These are phyloP conservation scores for Elymnias hypermnestra DNA, from an alignment of 1,140 invertebrate genomes.

Conservation along the genomic window DNA sequence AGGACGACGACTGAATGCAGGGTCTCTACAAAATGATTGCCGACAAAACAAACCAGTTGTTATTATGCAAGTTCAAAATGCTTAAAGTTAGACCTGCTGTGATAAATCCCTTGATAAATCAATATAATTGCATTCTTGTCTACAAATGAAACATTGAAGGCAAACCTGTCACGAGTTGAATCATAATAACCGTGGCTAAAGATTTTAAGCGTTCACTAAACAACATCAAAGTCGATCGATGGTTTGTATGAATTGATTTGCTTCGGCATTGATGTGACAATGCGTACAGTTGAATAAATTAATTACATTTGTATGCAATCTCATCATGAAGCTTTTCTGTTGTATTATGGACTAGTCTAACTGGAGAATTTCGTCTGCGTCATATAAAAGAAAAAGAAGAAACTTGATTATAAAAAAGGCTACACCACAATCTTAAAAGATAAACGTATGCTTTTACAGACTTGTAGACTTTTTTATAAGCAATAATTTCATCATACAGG, in stretches of 20 bases:
- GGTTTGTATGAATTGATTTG: slow-evolving; percentile 4
- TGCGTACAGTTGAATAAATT: not conserved
- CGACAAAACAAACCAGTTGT: not conserved
- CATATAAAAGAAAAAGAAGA: no score
- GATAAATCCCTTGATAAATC: slow-evolving; percentile 8
- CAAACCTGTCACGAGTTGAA: slow-evolving; percentile 14
- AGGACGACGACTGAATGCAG: no score
- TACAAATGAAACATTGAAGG: slow-evolving; percentile 15
- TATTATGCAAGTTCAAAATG: slow-evolving; percentile 11
- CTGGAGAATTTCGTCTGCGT: no score
- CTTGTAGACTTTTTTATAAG: no score
- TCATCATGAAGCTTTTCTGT: no score
- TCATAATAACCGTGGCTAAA: slow-evolving; percentile 12
- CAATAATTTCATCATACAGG: no score
- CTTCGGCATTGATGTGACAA: slow-evolving; percentile 1
- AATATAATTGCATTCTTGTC: slow-evolving; percentile 10
- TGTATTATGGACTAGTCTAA: no score
- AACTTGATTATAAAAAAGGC: no score
- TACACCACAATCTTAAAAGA: no score
- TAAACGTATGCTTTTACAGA: no score
- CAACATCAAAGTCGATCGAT: slow-evolving; percentile 7
- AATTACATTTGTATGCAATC: not conserved
- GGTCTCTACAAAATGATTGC: no score
- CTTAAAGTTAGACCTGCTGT: slow-evolving; percentile 5
- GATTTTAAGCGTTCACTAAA: slow-evolving; percentile 5